These are phyloP conservation scores for Epicampocera succincta DNA, from an alignment of 2,888 invertebrate species.

Conservation along the genomic window DNA sequence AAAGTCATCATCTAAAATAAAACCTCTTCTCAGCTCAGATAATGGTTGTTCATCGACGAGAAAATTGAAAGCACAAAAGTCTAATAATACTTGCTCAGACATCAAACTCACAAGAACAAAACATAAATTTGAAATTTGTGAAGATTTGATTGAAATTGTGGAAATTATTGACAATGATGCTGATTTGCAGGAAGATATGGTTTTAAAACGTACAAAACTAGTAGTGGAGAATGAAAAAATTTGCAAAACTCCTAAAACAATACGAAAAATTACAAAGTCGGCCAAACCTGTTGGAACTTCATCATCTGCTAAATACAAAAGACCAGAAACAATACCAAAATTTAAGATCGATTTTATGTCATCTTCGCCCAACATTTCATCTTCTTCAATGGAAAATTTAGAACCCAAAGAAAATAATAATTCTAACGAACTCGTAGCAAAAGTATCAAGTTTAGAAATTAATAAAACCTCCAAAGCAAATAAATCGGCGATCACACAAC, in stretches of 20 bases:
- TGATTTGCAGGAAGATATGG: not conserved
- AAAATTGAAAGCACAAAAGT: conserved; percentile 19
- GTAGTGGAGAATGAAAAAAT: not conserved
- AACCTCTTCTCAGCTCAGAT: not conserved
- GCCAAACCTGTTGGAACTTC: conserved; percentile 13
- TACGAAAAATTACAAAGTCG: conserved; percentile 28
- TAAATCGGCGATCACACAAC: not conserved
- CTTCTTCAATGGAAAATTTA: conserved; percentile 13
- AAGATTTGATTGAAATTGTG: conserved; percentile 39
- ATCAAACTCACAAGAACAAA: conserved; percentile 22
- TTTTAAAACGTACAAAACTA: conserved; percentile 18
- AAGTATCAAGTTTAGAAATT: conserved; percentile 48
- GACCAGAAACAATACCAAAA: conserved; percentile 70
- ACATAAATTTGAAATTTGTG: conserved; percentile 60
- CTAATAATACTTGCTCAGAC: conserved; percentile 53
- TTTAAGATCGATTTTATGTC: conserved; percentile 71
- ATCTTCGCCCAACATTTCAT: conserved; percentile 20
- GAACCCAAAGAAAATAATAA: conserved; percentile 31
- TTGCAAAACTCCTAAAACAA: conserved; percentile 45
- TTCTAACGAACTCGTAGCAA: conserved; percentile 26
- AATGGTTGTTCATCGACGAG: conserved; percentile 17
- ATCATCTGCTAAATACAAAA: conserved; percentile 22
- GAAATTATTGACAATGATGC: conserved; percentile 16
- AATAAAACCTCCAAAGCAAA: conserved; percentile 6
- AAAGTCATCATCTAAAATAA: conserved; percentile 1